A percentile compares a stretch with the other conserved stretches of the same genome.
phyloP scores from a whole-genome alignment of 64 coral and sea anemone species.

The Trachythela sp. region DNA sequence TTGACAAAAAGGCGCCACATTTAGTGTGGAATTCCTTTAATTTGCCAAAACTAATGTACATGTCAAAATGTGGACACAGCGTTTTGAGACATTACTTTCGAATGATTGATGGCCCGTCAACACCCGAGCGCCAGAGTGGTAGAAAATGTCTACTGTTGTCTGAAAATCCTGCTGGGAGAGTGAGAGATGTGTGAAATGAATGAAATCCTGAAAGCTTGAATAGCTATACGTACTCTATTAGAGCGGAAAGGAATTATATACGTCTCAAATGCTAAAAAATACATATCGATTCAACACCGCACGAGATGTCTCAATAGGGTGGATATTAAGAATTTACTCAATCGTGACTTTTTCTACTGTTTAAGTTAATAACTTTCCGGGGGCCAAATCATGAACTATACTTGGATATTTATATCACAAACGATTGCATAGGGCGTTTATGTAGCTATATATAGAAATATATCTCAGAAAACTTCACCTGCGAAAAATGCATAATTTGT shows the following conservation, averaged over 20 bases:
- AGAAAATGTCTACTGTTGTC: background rate
- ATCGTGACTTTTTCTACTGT: background rate
- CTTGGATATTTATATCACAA: too few species aligned
- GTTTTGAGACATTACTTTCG: background rate
- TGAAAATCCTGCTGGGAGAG: background rate
- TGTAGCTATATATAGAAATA: too few species aligned
- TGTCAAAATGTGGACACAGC: background rate
- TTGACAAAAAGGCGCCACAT: background rate
- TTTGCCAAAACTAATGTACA: background rate
- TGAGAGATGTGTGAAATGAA: background rate
- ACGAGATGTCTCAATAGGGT: background rate
- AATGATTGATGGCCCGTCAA: background rate
- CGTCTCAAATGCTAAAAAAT: background rate
- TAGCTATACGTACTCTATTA: background rate
- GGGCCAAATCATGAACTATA: background rate
- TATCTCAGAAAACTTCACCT: too few species aligned
- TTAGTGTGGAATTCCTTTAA: background rate
- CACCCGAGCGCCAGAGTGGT: background rate
- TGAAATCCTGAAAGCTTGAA: background rate
- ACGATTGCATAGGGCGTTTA: too few species aligned
- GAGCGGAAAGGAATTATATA: background rate
- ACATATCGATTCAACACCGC: background rate
- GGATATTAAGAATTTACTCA: background rate
- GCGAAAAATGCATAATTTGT: too few species aligned
- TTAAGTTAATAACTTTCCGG: background rate